Evolutionary conservation across 2,797 vertebrate species (phyloP).

Genomic region (Xerus rutilus): DNA sequence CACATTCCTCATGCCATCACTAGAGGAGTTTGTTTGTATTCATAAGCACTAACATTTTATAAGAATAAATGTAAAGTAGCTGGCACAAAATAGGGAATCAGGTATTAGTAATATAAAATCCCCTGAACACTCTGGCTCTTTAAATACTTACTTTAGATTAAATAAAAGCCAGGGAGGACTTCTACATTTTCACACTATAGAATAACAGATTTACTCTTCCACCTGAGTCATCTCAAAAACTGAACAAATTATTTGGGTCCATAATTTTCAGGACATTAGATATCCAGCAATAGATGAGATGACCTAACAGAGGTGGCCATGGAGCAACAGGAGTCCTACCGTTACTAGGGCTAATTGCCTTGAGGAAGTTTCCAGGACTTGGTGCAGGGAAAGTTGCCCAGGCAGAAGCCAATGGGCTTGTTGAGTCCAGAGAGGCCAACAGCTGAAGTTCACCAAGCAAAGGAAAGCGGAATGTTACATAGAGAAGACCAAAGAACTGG

Average conservation of each 20-base stretch:
- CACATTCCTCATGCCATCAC: neutral
- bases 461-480: neutral
- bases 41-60: constrained; percentile 3
- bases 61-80: neutral
- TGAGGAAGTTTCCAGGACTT: neutral
- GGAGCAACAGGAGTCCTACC: neutral
- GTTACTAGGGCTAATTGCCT: neutral
- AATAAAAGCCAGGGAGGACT: neutral
- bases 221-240: neutral
- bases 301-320: neutral
- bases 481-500: neutral
- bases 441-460: neutral
- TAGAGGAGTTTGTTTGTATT: neutral
- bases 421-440: neutral
- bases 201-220: neutral
- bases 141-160: neutral
- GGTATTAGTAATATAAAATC: constrained; percentile 10
- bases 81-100: neutral
- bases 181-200: neutral
- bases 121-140: neutral
- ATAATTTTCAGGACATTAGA: neutral
- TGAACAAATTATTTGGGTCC: neutral
- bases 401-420: neutral
- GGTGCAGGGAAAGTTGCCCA: neutral
- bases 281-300: neutral